Evolutionary conservation across 2,888 invertebrate species (phyloP).

Genomic region (Holacanthella duospinosa): DNA sequence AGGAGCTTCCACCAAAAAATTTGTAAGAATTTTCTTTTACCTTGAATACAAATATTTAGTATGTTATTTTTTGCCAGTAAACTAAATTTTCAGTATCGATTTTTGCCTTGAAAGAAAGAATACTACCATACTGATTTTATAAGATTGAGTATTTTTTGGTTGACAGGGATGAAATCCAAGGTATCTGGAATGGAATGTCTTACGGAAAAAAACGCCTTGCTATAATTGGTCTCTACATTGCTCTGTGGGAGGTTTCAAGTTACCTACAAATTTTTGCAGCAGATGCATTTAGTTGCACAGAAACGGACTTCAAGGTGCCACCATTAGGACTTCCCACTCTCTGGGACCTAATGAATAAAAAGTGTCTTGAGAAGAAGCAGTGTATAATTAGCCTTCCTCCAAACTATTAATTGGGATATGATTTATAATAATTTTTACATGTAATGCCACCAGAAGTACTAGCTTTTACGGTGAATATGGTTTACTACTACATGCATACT

Average conservation of each 20-base stretch:
- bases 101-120: no score
- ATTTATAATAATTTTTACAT: no score
- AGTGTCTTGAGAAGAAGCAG: conserved; percentile 1
- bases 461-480: no score
- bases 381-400: background rate
- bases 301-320: conserved; percentile 2
- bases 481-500: no score
- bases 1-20: background rate
- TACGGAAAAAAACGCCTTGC: background rate
- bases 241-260: background rate
- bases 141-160: background rate
- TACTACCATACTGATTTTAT: no score
- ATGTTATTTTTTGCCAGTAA: background rate
- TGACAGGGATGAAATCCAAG: background rate
- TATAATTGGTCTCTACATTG: background rate
- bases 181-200: background rate
- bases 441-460: no score
- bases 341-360: background rate
- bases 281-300: background rate
- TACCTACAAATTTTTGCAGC: background rate
- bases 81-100: no score
- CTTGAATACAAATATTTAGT: no score
- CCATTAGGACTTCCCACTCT: background rate
- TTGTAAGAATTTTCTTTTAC: background rate
- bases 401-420: background rate